Conservation (phyloP, 2,888 invertebrate genomes). For the Subacronicta megacephala region DNA sequence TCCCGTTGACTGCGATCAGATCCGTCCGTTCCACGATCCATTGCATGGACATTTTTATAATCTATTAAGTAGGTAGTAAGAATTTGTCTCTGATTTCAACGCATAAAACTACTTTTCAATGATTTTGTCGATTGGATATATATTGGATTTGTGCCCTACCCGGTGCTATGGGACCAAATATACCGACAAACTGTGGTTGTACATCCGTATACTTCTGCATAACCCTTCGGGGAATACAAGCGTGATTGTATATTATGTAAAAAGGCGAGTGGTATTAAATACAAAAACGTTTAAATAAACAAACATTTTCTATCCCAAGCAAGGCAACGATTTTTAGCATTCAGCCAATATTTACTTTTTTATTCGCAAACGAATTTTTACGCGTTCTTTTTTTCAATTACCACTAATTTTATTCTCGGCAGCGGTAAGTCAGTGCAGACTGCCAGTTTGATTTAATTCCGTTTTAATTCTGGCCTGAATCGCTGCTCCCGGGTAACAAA, state of each 20-base stretch:
- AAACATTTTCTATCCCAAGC: not conserved
- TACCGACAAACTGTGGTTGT: too few species aligned
- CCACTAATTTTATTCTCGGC: conserved; percentile 43
- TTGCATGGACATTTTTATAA: not conserved
- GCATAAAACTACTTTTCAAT: too few species aligned
- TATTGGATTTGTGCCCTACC: too few species aligned
- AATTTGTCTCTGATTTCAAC: too few species aligned
- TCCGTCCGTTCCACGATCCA: not conserved
- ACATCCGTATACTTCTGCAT: too few species aligned
- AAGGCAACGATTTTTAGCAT: conserved; percentile 3
- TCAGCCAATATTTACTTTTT: conserved; percentile 10
- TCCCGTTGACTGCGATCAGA: conserved; percentile 5
- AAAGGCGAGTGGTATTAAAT: not conserved
- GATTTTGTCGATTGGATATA: too few species aligned
- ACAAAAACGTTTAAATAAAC: not conserved
- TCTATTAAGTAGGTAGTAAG: too few species aligned
- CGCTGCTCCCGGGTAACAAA: conserved; percentile 53
- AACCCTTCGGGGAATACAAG: too few species aligned
- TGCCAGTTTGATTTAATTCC: conserved; percentile 60
- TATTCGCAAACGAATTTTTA: conserved; percentile 13
- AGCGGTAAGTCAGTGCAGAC: conserved; percentile 43
- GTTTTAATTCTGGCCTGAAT: conserved; percentile 56
- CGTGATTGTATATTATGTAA: too few species aligned
- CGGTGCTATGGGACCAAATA: too few species aligned
- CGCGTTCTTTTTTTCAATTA: conserved; percentile 22